phyloP scores from a whole-genome alignment of 1,140 invertebrate species.

The Heliothis virescens region DNA sequence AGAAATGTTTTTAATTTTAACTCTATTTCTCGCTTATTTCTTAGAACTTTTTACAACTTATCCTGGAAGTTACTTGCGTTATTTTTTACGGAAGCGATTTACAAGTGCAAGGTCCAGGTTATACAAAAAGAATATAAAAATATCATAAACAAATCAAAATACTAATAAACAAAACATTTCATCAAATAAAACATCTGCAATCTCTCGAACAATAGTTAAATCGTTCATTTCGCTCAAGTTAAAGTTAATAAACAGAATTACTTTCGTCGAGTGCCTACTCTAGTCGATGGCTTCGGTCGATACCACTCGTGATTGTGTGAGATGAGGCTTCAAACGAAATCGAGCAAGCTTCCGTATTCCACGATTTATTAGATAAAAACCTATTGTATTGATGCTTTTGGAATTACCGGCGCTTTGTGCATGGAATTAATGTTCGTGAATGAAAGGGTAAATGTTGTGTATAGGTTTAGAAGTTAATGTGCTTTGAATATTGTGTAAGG shows the following conservation, averaged over 20 bases:
- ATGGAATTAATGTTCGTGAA: slow-evolving; percentile 5
- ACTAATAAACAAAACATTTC: not conserved
- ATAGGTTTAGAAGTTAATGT: not conserved
- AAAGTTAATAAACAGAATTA: slow-evolving; percentile 37
- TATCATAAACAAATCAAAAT: too few relatives aligned
- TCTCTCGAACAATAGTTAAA: slow-evolving; percentile 4
- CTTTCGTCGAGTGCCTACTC: not conserved
- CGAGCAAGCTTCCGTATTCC: not conserved
- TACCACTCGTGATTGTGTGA: slow-evolving; percentile 18
- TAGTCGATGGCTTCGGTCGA: slow-evolving; percentile 23
- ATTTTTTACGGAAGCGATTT: too few relatives aligned
- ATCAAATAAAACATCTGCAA: not conserved
- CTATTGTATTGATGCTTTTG: slow-evolving; percentile 1
- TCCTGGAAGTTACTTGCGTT: too few relatives aligned
- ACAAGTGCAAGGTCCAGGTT: too few relatives aligned
- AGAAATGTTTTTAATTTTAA: too few relatives aligned
- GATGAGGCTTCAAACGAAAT: slow-evolving; percentile 27
- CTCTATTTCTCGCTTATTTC: too few relatives aligned
- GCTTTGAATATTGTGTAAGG: not conserved
- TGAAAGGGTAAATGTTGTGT: not conserved
- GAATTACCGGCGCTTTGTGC: slow-evolving; percentile 23
- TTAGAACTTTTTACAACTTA: too few relatives aligned
- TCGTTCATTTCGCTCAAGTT: slow-evolving; percentile 28
- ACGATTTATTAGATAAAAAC: slow-evolving; percentile 30
- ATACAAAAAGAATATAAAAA: too few relatives aligned